These are phyloP conservation scores for Epinephelus malabaricus DNA, from an alignment of 2,797 vertebrate species.

Conservation along the genomic window DNA sequence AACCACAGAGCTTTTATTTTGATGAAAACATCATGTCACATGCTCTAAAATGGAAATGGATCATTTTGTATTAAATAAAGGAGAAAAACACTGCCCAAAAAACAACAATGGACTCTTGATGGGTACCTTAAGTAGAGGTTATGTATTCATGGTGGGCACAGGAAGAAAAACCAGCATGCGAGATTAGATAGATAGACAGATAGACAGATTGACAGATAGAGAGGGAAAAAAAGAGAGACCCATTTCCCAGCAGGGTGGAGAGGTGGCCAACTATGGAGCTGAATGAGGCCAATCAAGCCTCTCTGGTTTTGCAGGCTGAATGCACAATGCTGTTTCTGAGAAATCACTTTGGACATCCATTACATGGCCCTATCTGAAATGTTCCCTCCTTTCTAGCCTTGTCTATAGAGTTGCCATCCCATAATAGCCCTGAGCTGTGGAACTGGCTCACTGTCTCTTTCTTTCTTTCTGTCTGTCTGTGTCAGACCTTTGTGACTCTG, in stretches of 20 bases:
- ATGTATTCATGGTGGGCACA: neutral
- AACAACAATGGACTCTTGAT: neutral
- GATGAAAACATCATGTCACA: neutral
- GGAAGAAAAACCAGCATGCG: neutral
- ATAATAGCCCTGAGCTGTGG: conserved; percentile 40
- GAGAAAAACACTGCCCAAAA: neutral
- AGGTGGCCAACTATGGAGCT: conserved; percentile 45
- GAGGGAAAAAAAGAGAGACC: conserved; percentile 25
- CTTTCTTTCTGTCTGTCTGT: neutral
- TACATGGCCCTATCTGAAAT: conserved; percentile 46
- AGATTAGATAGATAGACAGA: neutral
- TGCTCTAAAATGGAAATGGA: neutral
- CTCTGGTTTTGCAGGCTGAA: conserved; percentile 52
- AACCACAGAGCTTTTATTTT: neutral
- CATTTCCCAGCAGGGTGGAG: conserved; percentile 57
- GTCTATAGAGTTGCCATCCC: conserved; percentile 35
- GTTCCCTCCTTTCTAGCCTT: conserved; percentile 28
- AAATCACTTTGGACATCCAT: conserved; percentile 70
- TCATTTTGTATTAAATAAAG: neutral
- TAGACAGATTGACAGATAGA: neutral
- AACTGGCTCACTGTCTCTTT: conserved; percentile 6
- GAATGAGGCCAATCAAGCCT: conserved; percentile 47
- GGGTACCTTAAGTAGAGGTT: neutral
- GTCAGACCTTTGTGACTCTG: neutral
- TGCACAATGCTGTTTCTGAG: conserved; percentile 49